Percentiles rank a stretch among this genome's conserved stretches.
Evolutionary conservation across 2,888 invertebrate genomes (phyloP).

Genomic region (Caradrina kadenii): DNA sequence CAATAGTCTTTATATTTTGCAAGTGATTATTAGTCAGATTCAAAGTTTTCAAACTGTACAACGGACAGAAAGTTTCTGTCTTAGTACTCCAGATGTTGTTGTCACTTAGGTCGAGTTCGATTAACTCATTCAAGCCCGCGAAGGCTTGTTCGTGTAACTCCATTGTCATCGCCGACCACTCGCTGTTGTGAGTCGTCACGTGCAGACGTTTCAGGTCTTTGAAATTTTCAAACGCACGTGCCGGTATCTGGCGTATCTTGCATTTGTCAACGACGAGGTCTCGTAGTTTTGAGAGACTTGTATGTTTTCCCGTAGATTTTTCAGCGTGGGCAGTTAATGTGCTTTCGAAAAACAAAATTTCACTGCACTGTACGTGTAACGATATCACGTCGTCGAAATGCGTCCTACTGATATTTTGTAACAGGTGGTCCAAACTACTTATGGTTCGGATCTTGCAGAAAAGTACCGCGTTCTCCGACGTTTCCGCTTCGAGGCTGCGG

Average conservation of each 20-base stretch:
- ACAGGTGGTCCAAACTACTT: constrained; percentile 92
- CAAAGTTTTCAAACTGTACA: constrained; percentile 92
- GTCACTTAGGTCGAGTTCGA: constrained; percentile 93
- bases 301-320: constrained; percentile 87
- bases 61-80: constrained; percentile 93
- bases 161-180: constrained; percentile 95
- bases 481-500: constrained; percentile 90
- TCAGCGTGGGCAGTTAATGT: constrained; percentile 90
- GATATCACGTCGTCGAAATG: constrained; percentile 92
- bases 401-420: constrained; percentile 92
- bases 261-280: constrained; percentile 93
- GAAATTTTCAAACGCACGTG: constrained; percentile 92
- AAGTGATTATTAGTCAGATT: constrained; percentile 95
- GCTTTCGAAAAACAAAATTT: constrained; percentile 94
- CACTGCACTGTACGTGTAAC: constrained; percentile 93
- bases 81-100: constrained; percentile 95
- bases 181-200: constrained; percentile 94
- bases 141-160: constrained; percentile 93
- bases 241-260: constrained; percentile 94
- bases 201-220: constrained; percentile 92
- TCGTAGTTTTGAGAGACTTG: constrained; percentile 92
- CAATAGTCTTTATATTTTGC: constrained; percentile 93
- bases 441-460: constrained; percentile 94
- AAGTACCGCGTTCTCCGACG: constrained; percentile 90
- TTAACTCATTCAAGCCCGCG: constrained; percentile 92